phyloP scores from a whole-genome alignment of 2,888 invertebrate genomes.

The Sicus ferrugineus region DNA sequence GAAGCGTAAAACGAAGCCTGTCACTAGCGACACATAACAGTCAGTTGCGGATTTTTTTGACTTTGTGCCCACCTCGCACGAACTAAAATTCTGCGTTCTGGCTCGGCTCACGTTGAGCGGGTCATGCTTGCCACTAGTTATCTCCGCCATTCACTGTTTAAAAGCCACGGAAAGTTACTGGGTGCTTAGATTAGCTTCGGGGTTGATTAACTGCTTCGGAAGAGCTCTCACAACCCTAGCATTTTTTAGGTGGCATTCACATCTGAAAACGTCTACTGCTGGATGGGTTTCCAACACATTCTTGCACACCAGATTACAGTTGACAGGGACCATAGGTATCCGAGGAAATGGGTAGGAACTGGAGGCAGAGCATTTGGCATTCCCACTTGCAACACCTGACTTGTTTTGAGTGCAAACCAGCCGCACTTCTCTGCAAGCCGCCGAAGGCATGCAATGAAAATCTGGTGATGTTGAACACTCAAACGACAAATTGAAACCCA shows the following conservation, averaged over 20 bases:
- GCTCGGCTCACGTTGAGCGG: too few relatives aligned
- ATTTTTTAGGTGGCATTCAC: too few relatives aligned
- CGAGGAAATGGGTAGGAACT: neutral
- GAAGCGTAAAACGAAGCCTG: slow-evolving; percentile 5
- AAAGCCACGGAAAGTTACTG: too few relatives aligned
- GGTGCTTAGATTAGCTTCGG: too few relatives aligned
- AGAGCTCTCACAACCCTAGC: too few relatives aligned
- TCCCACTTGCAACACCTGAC: slow-evolving; percentile 16
- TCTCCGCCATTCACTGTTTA: neutral
- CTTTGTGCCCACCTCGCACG: neutral
- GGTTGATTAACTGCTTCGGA: too few relatives aligned
- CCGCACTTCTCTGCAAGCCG: neutral
- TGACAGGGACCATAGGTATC: too few relatives aligned
- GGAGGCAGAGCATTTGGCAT: neutral
- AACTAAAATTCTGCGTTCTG: too few relatives aligned
- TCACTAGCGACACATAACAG: neutral
- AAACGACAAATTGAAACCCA: neutral
- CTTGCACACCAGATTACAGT: too few relatives aligned
- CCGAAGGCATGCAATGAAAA: neutral
- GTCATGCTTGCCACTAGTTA: neutral
- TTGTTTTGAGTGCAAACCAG: slow-evolving; percentile 3
- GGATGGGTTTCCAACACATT: too few relatives aligned
- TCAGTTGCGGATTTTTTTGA: neutral
- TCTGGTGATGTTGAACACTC: neutral
- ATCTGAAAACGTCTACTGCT: too few relatives aligned